A percentile compares a stretch with the other conserved stretches of the same genome.
phyloP scores from a whole-genome alignment of 2,888 invertebrate species.

The Dicranocentrus wangi region DNA sequence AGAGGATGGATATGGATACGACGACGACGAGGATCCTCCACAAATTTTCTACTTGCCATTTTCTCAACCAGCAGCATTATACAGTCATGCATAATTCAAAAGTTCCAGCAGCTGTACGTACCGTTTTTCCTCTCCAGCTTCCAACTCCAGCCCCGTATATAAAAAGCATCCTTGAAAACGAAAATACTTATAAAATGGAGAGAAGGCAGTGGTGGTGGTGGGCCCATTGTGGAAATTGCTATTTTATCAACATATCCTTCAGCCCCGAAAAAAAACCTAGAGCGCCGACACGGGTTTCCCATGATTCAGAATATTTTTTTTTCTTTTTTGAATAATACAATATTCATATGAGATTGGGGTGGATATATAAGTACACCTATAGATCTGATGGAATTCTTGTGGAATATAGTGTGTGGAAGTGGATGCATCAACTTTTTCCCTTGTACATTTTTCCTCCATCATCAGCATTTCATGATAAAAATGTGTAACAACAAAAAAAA shows the following conservation, averaged over 20 bases:
- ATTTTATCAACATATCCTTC: conserved; percentile 39
- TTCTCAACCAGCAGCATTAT: conserved; percentile 54
- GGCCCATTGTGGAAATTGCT: conserved; percentile 39
- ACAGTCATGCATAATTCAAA: conserved; percentile 59
- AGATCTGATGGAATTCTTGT: too few relatives aligned
- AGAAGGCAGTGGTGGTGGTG: conserved; percentile 5
- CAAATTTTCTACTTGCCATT: conserved; percentile 53
- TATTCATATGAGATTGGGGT: not conserved
- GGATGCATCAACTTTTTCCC: conserved; percentile 25
- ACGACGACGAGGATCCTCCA: conserved; percentile 23
- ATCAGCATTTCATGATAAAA: not conserved
- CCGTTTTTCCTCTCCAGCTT: not conserved
- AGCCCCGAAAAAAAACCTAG: not conserved
- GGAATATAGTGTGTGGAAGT: conserved; percentile 4
- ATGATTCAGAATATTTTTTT: conserved; percentile 17
- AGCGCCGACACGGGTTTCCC: conserved; percentile 9
- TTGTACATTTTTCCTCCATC: conserved; percentile 9
- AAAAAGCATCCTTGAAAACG: conserved; percentile 29
- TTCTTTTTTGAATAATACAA: conserved; percentile 31
- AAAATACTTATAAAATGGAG: conserved; percentile 27
- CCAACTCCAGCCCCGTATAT: conserved; percentile 11
- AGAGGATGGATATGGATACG: too few relatives aligned
- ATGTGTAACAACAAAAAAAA: conserved; percentile 8
- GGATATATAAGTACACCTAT: conserved; percentile 1
- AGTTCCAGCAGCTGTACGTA: conserved; percentile 31